These are phyloP conservation scores for Paedocypris sp. DNA, from an alignment of 2,113 vertebrate genomes.

Conservation along the genomic window DNA sequence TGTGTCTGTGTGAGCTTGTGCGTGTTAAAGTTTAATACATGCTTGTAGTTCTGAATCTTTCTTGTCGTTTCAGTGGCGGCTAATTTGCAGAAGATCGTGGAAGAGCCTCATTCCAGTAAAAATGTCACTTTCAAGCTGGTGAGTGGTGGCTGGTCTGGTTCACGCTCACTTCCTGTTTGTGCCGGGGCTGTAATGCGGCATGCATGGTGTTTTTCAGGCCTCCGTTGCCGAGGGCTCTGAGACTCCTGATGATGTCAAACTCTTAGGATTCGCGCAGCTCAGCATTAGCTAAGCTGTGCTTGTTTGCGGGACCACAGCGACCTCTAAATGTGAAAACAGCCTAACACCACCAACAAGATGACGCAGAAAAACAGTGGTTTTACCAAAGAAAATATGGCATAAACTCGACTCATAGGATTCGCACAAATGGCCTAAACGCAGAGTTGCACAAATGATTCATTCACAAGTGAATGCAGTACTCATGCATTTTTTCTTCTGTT, in stretches of 20 bases:
- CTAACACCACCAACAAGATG: conserved; percentile 27
- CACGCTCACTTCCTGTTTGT: not conserved
- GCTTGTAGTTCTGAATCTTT: no score
- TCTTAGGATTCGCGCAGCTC: conserved; percentile 97
- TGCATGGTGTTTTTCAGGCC: conserved; percentile 58
- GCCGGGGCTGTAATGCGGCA: not conserved
- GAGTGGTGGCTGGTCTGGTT: conserved; percentile 42
- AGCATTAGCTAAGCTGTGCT: conserved; percentile 83
- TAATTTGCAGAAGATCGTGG: conserved; percentile 98
- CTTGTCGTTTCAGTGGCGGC: conserved; percentile 88
- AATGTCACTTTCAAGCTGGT: conserved; percentile 98
- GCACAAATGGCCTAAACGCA: no score
- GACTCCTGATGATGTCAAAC: conserved; percentile 89
- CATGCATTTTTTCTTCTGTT: no score
- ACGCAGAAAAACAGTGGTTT: conserved; percentile 42
- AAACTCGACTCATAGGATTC: no score
- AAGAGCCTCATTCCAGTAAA: conserved; percentile 87
- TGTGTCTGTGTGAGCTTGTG: not conserved
- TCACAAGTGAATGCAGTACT: no score
- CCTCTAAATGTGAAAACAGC: conserved; percentile 63
- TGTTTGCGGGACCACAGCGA: conserved; percentile 55
- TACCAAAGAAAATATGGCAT: no score
- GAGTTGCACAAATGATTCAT: no score
- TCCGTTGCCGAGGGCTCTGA: conserved; percentile 88
- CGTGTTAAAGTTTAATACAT: conserved; percentile 13